A percentile compares a stretch with the other conserved stretches of the same genome.
Evolutionary conservation across 1,140 invertebrate species (phyloP).

Genomic region (Melipona quadrifasciata): DNA sequence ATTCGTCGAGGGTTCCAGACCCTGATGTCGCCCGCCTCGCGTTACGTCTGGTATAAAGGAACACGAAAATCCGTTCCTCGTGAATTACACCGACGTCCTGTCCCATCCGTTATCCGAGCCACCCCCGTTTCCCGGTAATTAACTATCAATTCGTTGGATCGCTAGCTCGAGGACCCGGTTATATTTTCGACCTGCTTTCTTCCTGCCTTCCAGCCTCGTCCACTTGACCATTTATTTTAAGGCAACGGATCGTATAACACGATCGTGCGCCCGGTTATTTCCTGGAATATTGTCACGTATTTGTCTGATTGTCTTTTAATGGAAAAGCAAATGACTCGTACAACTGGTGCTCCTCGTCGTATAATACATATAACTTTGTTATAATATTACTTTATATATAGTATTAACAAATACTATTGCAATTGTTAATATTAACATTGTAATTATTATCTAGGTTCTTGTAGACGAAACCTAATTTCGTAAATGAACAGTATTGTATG

Average conservation of each 20-base stretch:
- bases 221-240: conserved; percentile 5
- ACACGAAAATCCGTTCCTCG: conserved; percentile 73
- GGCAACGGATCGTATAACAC: background rate
- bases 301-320: background rate
- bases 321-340: background rate
- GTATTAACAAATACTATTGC: too few relatives aligned
- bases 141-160: conserved; percentile 75
- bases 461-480: too few relatives aligned
- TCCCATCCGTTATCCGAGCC: conserved; percentile 71
- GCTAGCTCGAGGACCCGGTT: conserved; percentile 57
- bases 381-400: too few relatives aligned
- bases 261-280: background rate
- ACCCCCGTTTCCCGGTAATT: conserved; percentile 73
- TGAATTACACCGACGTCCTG: conserved; percentile 72
- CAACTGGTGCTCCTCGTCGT: background rate
- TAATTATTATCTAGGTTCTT: too few relatives aligned
- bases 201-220: background rate
- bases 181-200: conserved; percentile 51
- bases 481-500: too few relatives aligned
- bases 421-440: too few relatives aligned
- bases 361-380: background rate
- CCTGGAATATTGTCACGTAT: background rate
- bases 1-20: conserved; percentile 60
- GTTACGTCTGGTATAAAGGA: conserved; percentile 68
- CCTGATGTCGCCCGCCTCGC: conserved; percentile 56